Evolutionary conservation across 2,888 invertebrate genomes (phyloP), one percentile per base, ranked within the genome.

Genomic region (Ophioninae sp.): DNA sequence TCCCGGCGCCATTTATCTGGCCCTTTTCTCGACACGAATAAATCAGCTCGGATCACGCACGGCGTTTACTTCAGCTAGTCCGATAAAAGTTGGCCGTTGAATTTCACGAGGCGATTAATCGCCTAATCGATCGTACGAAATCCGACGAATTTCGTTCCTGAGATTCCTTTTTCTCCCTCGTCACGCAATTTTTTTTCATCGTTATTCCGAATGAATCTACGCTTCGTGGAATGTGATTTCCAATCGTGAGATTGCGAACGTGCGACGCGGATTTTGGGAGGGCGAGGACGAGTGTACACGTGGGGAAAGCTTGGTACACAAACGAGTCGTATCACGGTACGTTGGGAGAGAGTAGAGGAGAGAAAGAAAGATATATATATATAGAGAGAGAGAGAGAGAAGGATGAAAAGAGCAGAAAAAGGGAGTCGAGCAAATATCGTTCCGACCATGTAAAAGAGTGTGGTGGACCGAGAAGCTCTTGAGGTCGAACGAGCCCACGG

Each of bases 401-500:
- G 61, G 61, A 61, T 72, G 59, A 22, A 68, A 17, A 51, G 58
- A 65, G 37, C n/a, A 59, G 44, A 22, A 59, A 81, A 71, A 81
- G 65, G 22, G 71, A 79, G 72, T 75, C 75, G 67, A 63, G 79
- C 78, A 81, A 84, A 81, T 84, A 81, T 81, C 84, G 81, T 81
- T 81, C 75, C 84, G 67, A 63, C 81, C 79, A 84, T 84, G 81
- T 84, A 84, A 84, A 84, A 84, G 84, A 72, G 84, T 79, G 72
- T 75, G 67, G 79, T 81, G 81, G 81, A 84, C 78, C 81, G 84
- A 65, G 81, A 84, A 84, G 81, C 81, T 81, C 81, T 81, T 72
- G 84, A 71, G 84, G 84, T 79, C 71, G 81, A 81, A 84, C 81
- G 79, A 84, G 84, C 79, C 81, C 81, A 67, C 79, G 58, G 84